Percentiles rank a stretch among this genome's conserved stretches.
These are phyloP conservation scores for Cynopterus sphinx DNA, from an alignment of 2,797 vertebrate genomes.

Conservation along the genomic window DNA sequence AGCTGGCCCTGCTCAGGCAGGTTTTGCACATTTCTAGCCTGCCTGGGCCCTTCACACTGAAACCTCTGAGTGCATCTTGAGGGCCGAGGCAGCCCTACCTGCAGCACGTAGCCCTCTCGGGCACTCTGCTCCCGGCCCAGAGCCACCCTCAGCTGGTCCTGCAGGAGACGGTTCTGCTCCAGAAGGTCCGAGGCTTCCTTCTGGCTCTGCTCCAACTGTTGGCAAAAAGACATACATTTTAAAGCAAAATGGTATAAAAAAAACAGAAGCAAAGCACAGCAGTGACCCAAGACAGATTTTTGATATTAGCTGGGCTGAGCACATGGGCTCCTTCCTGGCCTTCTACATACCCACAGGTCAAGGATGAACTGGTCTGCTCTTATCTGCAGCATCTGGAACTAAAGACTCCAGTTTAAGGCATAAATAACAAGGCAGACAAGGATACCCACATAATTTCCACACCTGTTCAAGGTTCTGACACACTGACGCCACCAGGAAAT, in stretches of 20 bases:
- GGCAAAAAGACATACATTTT: constrained; percentile 68
- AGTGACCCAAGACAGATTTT: not conserved
- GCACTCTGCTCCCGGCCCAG: constrained; percentile 94
- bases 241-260: not conserved
- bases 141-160: constrained; percentile 95
- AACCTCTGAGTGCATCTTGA: not conserved
- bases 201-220: constrained; percentile 95
- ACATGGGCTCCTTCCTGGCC: not conserved
- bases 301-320: accelerated
- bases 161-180: constrained; percentile 94
- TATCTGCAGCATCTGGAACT: not conserved
- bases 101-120: constrained; percentile 96
- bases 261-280: not conserved
- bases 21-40: constrained; percentile 7
- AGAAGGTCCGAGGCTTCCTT: constrained; percentile 94
- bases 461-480: not conserved
- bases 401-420: not conserved
- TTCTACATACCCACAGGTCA: not conserved
- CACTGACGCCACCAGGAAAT: not conserved
- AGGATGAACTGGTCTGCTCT: not conserved
- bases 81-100: constrained; percentile 87
- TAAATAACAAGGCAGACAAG: not conserved
- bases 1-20: not conserved
- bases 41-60: not conserved
- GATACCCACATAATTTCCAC: accelerated